Evolutionary conservation across 2,797 vertebrate genomes (phyloP).

Genomic region (Tokudaia tokunoshimensis): DNA sequence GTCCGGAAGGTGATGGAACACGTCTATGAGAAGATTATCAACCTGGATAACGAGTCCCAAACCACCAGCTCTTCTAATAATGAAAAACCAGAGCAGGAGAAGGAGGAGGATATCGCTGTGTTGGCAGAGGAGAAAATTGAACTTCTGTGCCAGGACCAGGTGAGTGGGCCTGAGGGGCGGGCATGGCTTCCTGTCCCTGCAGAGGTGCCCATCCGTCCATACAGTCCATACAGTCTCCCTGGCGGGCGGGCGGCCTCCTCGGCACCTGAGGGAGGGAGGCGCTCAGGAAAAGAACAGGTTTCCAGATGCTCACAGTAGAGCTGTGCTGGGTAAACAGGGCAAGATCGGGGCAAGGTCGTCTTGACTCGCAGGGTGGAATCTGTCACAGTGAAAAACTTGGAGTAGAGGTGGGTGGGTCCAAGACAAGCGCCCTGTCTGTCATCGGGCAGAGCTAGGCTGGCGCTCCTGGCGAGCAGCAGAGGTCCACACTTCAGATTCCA

Average conservation of each 20-base stretch:
- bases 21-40: constrained; percentile 99
- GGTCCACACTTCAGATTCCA: accelerated
- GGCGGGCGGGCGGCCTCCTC: no score
- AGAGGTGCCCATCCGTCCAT: background rate
- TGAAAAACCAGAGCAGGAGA: constrained; percentile 98
- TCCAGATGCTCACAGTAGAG: background rate
- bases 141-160: constrained; percentile 99
- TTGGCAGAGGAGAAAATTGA: constrained; percentile 99
- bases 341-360: background rate
- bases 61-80: constrained; percentile 98
- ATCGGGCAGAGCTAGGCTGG: background rate
- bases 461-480: background rate
- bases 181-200: background rate
- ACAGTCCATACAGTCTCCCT: background rate
- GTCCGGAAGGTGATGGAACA: constrained; percentile 99
- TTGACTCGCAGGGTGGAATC: background rate
- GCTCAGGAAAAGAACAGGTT: background rate
- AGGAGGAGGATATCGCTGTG: constrained; percentile 98
- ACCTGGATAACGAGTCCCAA: constrained; percentile 99
- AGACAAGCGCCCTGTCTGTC: background rate
- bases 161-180: constrained; percentile 71
- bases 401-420: background rate
- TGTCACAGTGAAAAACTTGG: background rate
- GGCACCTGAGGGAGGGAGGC: background rate
- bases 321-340: background rate